A percentile compares a stretch with the other conserved stretches of the same genome.
Conservation (phyloP, 1,140 invertebrate genomes). For the Pygmarrhopalites habei region DNA sequence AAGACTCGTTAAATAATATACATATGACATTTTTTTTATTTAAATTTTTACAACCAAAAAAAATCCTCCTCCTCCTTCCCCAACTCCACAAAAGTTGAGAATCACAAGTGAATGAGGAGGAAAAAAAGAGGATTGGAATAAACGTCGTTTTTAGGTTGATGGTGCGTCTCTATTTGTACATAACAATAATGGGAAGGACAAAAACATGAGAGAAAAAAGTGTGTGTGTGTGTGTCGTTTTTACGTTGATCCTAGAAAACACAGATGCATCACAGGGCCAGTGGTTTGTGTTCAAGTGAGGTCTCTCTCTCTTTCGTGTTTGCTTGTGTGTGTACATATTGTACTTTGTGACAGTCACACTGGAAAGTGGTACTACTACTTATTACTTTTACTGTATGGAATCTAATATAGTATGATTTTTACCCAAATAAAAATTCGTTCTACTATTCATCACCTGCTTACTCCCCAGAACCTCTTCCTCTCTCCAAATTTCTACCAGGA, state of each 20-base stretch:
- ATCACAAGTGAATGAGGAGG: no score
- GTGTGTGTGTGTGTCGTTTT: not conserved
- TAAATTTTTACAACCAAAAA: no score
- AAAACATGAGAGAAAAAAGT: constrained; percentile 7
- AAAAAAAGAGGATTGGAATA: not conserved
- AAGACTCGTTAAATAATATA: no score
- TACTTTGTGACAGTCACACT: not conserved
- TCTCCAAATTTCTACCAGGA: no score
- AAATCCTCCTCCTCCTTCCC: no score
- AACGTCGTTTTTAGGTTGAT: not conserved
- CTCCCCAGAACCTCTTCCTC: not conserved
- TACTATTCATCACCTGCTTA: constrained; percentile 38
- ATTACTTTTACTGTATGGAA: constrained; percentile 21
- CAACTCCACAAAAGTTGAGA: no score
- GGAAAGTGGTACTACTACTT: constrained; percentile 3
- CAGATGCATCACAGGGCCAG: constrained; percentile 21
- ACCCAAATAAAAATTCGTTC: constrained; percentile 40
- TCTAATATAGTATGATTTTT: constrained; percentile 38
- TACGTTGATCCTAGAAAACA: constrained; percentile 26
- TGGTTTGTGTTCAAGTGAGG: constrained; percentile 12
- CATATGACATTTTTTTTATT: no score
- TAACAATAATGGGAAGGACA: no score
- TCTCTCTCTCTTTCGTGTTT: not conserved
- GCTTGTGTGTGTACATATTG: not conserved
- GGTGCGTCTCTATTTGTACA: constrained; percentile 7